Conservation (phyloP, 2,797 vertebrate genomes). For the Zalophus californianus region DNA sequence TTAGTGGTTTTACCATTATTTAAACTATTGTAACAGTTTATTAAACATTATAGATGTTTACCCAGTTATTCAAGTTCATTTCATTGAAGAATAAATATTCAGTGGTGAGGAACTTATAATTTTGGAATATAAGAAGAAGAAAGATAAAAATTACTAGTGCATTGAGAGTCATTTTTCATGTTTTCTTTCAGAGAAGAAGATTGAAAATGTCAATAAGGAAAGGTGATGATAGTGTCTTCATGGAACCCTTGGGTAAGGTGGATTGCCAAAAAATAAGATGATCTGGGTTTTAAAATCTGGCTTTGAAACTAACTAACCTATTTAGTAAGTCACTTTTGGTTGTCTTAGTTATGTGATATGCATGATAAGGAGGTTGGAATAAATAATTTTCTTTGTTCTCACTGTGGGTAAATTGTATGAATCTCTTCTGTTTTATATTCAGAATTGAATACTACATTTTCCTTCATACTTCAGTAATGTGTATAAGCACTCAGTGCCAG, state of each 20-base stretch:
- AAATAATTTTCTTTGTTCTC: slow-evolving; percentile 32
- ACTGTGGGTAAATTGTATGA: neutral
- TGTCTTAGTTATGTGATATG: neutral
- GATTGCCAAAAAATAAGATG: neutral
- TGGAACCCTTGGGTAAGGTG: neutral
- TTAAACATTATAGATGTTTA: neutral
- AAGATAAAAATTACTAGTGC: neutral
- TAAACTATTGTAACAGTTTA: neutral
- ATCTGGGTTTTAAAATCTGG: neutral
- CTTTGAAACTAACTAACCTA: neutral
- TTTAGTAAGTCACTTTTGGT: neutral
- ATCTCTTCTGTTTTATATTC: neutral
- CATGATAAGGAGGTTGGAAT: neutral
- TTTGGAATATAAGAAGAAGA: neutral
- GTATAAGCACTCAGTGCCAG: neutral
- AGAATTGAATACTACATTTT: neutral
- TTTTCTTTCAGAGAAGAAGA: slow-evolving; percentile 4
- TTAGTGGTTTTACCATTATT: slow-evolving; percentile 13
- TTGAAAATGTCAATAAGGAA: neutral
- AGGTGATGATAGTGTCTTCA: neutral
- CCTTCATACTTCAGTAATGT: neutral
- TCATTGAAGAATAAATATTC: slow-evolving; percentile 39
- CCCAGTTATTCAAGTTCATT: neutral
- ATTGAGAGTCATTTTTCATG: neutral
- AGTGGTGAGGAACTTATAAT: neutral